Percentiles rank a stretch among this genome's conserved stretches.
Conservation (phyloP, 2,113 vertebrate species). For the Axis porcinus region DNA sequence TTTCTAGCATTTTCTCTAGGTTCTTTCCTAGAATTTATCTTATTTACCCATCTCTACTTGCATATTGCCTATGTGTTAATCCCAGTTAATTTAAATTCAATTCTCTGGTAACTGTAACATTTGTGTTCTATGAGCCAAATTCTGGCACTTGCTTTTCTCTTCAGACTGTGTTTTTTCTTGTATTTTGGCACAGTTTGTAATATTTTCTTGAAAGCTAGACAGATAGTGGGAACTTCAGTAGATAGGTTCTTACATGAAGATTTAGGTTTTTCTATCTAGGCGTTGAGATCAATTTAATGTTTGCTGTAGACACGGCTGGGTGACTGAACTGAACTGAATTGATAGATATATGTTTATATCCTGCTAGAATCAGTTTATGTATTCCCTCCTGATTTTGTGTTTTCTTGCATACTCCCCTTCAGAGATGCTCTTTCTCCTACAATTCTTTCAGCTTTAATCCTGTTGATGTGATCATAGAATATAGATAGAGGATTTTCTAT, state of each 20-base stretch:
- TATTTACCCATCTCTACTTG: not conserved
- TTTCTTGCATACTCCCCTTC: not conserved
- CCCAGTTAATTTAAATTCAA: not conserved
- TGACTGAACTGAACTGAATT: rapidly evolving
- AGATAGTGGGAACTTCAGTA: not conserved
- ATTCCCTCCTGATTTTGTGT: not conserved
- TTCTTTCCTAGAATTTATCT: not conserved
- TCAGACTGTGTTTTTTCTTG: not conserved
- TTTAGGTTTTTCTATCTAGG: not conserved
- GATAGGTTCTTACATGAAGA: not conserved
- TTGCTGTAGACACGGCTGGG: not conserved
- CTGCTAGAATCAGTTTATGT: not conserved
- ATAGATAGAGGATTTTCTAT: not conserved
- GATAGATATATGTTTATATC: not conserved
- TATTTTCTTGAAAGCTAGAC: not conserved
- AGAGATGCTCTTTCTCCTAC: not conserved
- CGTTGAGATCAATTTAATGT: not conserved
- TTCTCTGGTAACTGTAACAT: not conserved
- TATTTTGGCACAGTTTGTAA: not conserved
- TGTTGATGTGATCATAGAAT: not conserved
- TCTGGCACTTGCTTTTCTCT: not conserved
- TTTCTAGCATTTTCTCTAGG: not conserved
- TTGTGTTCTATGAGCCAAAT: not conserved
- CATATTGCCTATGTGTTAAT: not conserved
- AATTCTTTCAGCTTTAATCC: not conserved